Percentiles rank a stretch among this genome's conserved stretches.
These are phyloP conservation scores for Halocaridina rubra DNA, from an alignment of 2,888 invertebrate genomes.

Conservation along the genomic window DNA sequence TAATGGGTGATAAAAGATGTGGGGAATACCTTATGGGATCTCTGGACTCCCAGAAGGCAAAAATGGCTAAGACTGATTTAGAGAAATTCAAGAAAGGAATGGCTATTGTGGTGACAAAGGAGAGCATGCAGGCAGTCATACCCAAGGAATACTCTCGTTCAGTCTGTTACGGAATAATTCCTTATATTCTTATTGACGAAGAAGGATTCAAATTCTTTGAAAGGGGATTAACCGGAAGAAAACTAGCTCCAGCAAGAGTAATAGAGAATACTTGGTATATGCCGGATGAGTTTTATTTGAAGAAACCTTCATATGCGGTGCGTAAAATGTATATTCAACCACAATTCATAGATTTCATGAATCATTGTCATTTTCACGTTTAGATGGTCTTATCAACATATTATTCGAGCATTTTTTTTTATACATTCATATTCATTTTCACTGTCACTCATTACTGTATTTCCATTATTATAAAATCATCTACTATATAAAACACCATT, in stretches of 20 bases:
- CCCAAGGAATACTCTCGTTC: conserved; percentile 60
- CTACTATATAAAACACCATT: too few species aligned
- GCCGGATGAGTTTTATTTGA: conserved; percentile 55
- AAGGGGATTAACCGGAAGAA: conserved; percentile 58
- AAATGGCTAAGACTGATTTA: conserved; percentile 36
- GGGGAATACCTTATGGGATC: conserved; percentile 45
- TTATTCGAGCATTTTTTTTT: too few species aligned
- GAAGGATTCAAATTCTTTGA: conserved; percentile 63
- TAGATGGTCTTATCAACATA: too few species aligned
- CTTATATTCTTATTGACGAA: conserved; percentile 61
- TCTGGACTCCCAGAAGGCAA: conserved; percentile 25
- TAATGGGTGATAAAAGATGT: conserved; percentile 54
- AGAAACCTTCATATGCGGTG: conserved; percentile 39
- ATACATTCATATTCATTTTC: too few species aligned
- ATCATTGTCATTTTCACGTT: neutral
- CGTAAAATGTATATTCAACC: neutral
- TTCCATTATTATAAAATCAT: too few species aligned
- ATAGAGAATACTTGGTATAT: conserved; percentile 63
- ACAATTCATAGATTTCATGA: too few species aligned
- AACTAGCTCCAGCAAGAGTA: conserved; percentile 55
- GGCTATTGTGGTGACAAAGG: conserved; percentile 62
- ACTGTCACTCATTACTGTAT: neutral
- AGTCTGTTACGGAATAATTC: conserved; percentile 62
- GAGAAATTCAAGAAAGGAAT: conserved; percentile 57
- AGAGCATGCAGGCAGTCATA: conserved; percentile 59